phyloP scores from a whole-genome alignment of 53 echinoderm and acorn worm genomes.

The Apostichopus leukothele region DNA sequence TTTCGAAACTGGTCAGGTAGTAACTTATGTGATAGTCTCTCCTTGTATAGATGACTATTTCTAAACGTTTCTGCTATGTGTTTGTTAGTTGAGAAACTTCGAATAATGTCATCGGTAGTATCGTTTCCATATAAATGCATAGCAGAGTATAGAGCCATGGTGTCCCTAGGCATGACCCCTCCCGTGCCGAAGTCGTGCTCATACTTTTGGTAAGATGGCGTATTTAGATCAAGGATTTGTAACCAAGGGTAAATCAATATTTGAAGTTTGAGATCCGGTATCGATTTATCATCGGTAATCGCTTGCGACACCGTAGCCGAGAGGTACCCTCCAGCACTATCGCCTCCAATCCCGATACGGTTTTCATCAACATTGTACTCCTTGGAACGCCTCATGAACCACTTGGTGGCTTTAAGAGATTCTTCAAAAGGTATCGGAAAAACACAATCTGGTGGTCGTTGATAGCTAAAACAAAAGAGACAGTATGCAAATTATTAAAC shows the following conservation, averaged over 20 bases:
- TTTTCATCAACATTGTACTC: conserved; percentile 68
- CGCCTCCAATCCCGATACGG: conserved; percentile 74
- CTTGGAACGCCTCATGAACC: conserved; percentile 66
- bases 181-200: not conserved
- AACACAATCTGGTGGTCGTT: conserved; percentile 60
- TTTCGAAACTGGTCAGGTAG: not conserved
- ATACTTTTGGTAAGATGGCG: conserved; percentile 86
- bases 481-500: not conserved
- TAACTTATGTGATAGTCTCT: conserved; percentile 2
- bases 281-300: conserved; percentile 62
- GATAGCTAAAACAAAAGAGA: conserved; percentile 64
- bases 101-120: conserved; percentile 2
- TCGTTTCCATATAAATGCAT: conserved; percentile 15
- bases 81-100: conserved; percentile 7
- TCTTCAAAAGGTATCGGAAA: conserved; percentile 88
- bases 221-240: conserved; percentile 75
- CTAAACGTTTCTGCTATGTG: conserved; percentile 17
- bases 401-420: conserved; percentile 64
- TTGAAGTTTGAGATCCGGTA: conserved; percentile 69
- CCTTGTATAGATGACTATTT: not conserved
- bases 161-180: not conserved
- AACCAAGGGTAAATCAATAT: conserved; percentile 70
- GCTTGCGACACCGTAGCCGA: conserved; percentile 72
- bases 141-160: conserved; percentile 2
- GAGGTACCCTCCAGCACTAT: conserved; percentile 91